Evolutionary conservation across 2,113 vertebrate genomes (phyloP).

Genomic region (Coptodon bakossiorum): DNA sequence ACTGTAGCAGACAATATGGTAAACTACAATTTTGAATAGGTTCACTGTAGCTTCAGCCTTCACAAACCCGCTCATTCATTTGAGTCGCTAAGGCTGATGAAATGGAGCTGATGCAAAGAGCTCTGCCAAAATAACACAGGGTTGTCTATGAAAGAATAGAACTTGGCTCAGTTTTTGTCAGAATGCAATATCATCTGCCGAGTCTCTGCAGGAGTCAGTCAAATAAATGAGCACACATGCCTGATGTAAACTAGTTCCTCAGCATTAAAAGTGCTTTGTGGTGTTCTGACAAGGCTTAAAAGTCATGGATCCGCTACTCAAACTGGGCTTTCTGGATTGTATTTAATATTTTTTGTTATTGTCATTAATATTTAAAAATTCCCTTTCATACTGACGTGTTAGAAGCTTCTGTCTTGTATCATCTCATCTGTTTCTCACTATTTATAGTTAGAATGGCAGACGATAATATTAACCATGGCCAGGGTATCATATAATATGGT

Average conservation of each 20-base stretch:
- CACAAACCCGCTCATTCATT: neutral
- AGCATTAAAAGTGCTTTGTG: neutral
- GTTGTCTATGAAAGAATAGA: neutral
- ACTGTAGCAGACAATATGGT: neutral
- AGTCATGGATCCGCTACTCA: neutral
- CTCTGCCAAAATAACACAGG: neutral
- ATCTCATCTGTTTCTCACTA: neutral
- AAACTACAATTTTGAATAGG: neutral
- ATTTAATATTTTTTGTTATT: neutral
- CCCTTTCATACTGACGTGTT: accelerated
- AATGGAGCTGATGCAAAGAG: neutral
- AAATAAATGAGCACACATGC: neutral
- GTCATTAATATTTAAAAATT: neutral
- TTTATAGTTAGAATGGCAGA: neutral
- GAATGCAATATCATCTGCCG: neutral
- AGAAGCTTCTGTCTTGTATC: neutral
- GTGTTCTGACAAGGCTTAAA: neutral
- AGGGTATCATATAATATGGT: neutral
- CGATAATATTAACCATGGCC: accelerated
- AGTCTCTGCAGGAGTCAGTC: neutral
- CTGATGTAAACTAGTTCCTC: neutral
- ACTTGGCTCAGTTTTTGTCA: neutral
- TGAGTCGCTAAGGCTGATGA: neutral
- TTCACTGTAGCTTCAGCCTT: neutral
- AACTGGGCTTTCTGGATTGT: neutral